A percentile compares a stretch with the other conserved stretches of the same genome.
Evolutionary conservation across 2,113 vertebrate genomes (phyloP).

Genomic region (Coptodon rendalli): DNA sequence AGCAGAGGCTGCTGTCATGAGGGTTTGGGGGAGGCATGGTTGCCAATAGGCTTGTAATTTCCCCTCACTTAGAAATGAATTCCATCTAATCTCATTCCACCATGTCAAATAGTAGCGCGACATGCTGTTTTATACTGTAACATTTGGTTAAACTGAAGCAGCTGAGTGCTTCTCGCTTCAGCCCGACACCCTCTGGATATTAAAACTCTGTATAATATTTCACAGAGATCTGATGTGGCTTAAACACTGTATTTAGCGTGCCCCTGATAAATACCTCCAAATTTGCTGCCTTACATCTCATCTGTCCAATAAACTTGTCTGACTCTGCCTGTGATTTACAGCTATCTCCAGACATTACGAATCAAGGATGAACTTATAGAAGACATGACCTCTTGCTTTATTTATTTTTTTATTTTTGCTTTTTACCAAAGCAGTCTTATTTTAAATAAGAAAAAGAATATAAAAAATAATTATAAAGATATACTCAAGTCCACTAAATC

Average conservation of each 20-base stretch:
- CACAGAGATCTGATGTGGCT: constrained; percentile 64
- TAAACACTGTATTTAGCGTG: constrained; percentile 65
- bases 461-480: background rate
- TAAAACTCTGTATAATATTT: constrained; percentile 71
- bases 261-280: constrained; percentile 58
- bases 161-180: constrained; percentile 65
- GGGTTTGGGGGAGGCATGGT: background rate
- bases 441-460: background rate
- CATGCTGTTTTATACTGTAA: constrained; percentile 77
- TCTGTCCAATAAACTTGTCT: constrained; percentile 33
- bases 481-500: background rate
- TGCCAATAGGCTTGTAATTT: constrained; percentile 74
- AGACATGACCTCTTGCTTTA: constrained; percentile 14
- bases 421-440: background rate
- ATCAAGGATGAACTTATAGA: constrained; percentile 37
- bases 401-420: constrained; percentile 1
- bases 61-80: constrained; percentile 78
- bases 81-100: constrained; percentile 79
- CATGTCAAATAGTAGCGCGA: constrained; percentile 75
- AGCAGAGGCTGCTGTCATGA: constrained; percentile 33
- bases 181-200: constrained; percentile 74
- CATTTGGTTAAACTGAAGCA: constrained; percentile 77
- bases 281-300: constrained; percentile 38
- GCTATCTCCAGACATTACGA: background rate
- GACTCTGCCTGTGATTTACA: constrained; percentile 15